phyloP scores from a whole-genome alignment of 2,113 vertebrate species.

The Odobenus rosmarus region DNA sequence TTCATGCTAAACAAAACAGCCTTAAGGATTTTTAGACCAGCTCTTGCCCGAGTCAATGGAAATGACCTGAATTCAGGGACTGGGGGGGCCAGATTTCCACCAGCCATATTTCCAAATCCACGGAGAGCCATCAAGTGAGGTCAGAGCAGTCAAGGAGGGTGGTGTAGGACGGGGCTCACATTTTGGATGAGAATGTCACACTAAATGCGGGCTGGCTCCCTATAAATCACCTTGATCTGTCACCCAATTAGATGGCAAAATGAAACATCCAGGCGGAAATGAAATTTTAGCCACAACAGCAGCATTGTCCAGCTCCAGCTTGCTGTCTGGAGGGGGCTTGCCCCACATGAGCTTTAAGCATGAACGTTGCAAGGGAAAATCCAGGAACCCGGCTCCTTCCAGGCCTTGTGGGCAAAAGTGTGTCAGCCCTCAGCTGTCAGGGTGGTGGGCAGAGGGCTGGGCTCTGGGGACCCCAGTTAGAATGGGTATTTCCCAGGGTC shows the following conservation, averaged over 20 bases:
- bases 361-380: fast-evolving
- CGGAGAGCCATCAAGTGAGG: neutral
- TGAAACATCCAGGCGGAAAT: constrained; percentile 39
- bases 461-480: neutral
- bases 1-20: neutral
- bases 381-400: neutral
- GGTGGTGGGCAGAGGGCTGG: neutral
- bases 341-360: neutral
- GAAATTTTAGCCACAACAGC: neutral
- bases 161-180: neutral
- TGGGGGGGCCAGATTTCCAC: neutral
- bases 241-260: constrained; percentile 62
- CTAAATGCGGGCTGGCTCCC: neutral
- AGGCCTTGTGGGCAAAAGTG: neutral
- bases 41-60: neutral
- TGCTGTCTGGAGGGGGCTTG: fast-evolving
- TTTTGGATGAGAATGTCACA: neutral
- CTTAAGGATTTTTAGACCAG: neutral
- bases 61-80: neutral
- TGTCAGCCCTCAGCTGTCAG: neutral
- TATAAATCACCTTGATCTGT: constrained; percentile 63
- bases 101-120: neutral
- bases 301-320: neutral
- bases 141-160: neutral
- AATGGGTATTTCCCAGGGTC: neutral